A percentile compares a stretch with the other conserved stretches of the same genome.
Evolutionary conservation across 2,888 invertebrate species (phyloP).

Genomic region (Choreutis nemorana): DNA sequence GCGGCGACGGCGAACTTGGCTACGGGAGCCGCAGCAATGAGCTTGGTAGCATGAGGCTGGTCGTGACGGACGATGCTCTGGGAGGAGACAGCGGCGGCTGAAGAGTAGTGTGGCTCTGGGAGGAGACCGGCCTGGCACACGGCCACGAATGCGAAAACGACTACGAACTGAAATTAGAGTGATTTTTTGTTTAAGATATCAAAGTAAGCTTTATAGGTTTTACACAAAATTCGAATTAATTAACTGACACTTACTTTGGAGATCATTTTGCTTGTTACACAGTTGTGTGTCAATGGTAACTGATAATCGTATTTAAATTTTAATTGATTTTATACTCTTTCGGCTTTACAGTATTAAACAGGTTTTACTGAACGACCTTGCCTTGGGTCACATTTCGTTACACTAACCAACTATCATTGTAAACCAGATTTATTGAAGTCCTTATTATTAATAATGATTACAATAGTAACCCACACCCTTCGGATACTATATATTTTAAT

Average conservation of each 20-base stretch:
- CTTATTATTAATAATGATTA: too few species aligned
- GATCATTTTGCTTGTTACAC: conserved; percentile 18
- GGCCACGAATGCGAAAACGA: conserved; percentile 7
- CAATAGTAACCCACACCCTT: too few species aligned
- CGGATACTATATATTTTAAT: too few species aligned
- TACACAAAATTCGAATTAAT: too few species aligned
- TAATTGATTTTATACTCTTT: conserved; percentile 10
- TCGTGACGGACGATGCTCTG: conserved; percentile 6
- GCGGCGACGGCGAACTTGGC: conserved; percentile 15
- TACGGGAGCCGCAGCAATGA: conserved; percentile 13
- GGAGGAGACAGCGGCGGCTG: conserved; percentile 1
- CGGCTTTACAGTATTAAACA: conserved; percentile 6
- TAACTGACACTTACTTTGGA: conserved; percentile 34
- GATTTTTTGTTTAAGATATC: background rate
- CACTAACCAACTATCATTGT: conserved; percentile 9
- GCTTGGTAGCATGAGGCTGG: conserved; percentile 10
- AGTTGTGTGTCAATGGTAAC: conserved; percentile 6
- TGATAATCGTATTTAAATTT: conserved; percentile 6
- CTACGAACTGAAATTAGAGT: conserved; percentile 4
- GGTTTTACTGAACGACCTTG: conserved; percentile 7
- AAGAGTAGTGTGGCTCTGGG: conserved; percentile 19
- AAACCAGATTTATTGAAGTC: too few species aligned
- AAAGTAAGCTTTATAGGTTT: too few species aligned
- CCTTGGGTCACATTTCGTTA: conserved; percentile 15
- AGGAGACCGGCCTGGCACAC: conserved; percentile 8